A percentile compares a stretch with the other conserved stretches of the same genome.
phyloP scores from a whole-genome alignment of 2,797 vertebrate genomes.

The Coluber constrictor region DNA sequence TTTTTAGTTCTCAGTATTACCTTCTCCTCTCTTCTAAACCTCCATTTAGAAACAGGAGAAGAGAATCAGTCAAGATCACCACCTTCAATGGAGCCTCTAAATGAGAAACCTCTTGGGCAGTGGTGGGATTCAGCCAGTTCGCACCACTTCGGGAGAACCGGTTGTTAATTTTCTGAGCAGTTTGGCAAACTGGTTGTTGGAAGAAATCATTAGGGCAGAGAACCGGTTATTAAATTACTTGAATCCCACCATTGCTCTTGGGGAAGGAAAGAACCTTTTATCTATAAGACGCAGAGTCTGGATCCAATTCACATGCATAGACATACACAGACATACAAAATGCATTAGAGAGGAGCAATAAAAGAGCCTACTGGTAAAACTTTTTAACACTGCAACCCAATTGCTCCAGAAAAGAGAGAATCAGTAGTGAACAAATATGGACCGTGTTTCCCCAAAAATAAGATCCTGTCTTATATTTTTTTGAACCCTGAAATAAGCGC shows the following conservation, averaged over 20 bases:
- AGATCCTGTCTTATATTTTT: too few relatives aligned
- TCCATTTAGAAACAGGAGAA: background rate
- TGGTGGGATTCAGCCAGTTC: too few relatives aligned
- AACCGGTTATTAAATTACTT: too few relatives aligned
- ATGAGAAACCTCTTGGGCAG: background rate
- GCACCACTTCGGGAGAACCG: too few relatives aligned
- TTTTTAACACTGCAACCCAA: background rate
- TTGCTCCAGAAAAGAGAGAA: background rate
- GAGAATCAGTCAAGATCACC: background rate
- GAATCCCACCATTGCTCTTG: background rate
- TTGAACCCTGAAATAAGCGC: too few relatives aligned
- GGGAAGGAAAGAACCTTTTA: background rate
- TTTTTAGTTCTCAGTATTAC: background rate
- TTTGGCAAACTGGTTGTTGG: too few relatives aligned
- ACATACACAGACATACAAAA: background rate
- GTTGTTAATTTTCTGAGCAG: too few relatives aligned
- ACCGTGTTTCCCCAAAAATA: too few relatives aligned
- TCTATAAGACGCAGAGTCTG: background rate
- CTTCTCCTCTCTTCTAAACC: too few relatives aligned
- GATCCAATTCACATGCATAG: background rate
- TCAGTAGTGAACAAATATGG: background rate
- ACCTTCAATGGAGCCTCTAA: background rate
- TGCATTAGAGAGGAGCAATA: background rate
- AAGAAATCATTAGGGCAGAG: too few relatives aligned
- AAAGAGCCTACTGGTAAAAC: background rate